Conservation (phyloP, 2,113 vertebrate genomes). For the Puma concolor region DNA sequence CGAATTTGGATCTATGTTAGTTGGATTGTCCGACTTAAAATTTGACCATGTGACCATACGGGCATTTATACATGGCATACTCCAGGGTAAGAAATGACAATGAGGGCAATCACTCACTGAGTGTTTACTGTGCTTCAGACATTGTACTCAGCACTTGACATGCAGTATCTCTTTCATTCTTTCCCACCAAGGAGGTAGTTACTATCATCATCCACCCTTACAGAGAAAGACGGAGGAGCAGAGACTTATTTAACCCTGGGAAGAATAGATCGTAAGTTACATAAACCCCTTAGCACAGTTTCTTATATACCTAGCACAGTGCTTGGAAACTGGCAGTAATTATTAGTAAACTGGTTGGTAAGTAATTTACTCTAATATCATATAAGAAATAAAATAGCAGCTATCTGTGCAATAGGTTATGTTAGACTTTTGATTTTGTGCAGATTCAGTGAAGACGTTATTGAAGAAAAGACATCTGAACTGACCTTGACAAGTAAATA, state of each 20-base stretch:
- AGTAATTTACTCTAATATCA: neutral
- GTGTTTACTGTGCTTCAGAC: neutral
- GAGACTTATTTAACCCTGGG: neutral
- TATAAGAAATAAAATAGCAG: neutral
- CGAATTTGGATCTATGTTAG: neutral
- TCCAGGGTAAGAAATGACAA: neutral
- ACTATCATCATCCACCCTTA: neutral
- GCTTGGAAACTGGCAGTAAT: neutral
- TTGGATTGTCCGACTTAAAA: neutral
- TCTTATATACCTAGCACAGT: neutral
- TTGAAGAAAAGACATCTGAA: neutral
- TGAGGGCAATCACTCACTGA: neutral
- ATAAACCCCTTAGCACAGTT: neutral
- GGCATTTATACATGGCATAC: neutral
- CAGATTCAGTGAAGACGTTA: neutral
- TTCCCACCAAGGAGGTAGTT: neutral
- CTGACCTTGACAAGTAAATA: neutral
- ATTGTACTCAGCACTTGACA: neutral
- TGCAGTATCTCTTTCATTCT: neutral
- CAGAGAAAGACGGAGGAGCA: neutral
- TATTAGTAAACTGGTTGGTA: neutral
- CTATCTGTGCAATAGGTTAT: neutral
- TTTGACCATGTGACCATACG: neutral
- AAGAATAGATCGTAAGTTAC: neutral
- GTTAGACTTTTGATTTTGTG: neutral